Conservation (phyloP, 2,888 invertebrate species). For the Branchipolynoe longqiensis region DNA sequence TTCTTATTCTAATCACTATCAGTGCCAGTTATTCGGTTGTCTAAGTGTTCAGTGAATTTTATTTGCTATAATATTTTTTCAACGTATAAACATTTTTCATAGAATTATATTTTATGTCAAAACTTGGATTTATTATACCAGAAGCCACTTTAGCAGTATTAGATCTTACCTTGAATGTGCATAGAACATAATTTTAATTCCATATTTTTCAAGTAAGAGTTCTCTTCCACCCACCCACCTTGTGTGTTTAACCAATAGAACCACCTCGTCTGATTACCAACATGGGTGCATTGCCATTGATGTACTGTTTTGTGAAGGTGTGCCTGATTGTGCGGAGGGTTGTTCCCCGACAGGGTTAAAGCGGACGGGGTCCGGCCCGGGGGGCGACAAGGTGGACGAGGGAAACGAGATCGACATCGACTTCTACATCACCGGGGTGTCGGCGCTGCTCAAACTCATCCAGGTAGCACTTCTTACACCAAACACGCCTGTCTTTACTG, state of each 20-base stretch:
- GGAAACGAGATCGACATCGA: slow-evolving; percentile 90
- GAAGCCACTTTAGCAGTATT: neutral
- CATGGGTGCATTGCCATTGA: no score
- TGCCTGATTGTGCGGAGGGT: neutral
- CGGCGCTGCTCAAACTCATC: slow-evolving; percentile 91
- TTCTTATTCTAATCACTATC: neutral
- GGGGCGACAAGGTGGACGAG: slow-evolving; percentile 83
- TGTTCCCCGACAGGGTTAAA: slow-evolving; percentile 29
- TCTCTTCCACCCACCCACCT: no score
- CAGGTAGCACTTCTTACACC: no score
- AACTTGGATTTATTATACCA: neutral
- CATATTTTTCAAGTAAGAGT: no score
- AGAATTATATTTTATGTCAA: neutral
- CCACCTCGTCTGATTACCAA: no score
- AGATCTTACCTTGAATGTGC: neutral
- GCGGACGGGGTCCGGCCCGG: slow-evolving; percentile 30
- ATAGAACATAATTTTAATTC: no score
- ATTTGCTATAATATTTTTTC: neutral
- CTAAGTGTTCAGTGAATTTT: neutral
- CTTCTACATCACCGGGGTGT: slow-evolving; percentile 90
- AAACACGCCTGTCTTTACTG: no score
- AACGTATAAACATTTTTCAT: neutral
- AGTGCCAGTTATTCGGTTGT: neutral
- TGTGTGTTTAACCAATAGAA: no score
- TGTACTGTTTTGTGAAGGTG: no score